Evolutionary conservation across 2,797 vertebrate species (phyloP), one percentile per base, ranked within the genome.

Genomic region (Chloroceryle inda): DNA sequence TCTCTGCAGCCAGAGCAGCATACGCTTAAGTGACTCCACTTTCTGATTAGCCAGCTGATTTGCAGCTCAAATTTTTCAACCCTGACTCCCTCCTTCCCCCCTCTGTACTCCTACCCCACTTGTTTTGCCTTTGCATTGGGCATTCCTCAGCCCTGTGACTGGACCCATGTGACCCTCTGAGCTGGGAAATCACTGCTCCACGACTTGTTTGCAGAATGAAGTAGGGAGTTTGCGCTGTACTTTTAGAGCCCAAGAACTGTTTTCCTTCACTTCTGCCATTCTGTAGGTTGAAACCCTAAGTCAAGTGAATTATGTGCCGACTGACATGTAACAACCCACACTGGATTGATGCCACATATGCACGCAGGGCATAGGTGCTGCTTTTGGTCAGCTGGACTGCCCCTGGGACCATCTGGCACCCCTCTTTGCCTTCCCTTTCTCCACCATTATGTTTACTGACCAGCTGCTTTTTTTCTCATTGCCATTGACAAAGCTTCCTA

Each of bases 391-490:
- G 88, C 93, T 96, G 87, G 58, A 27, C 2, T 6, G 89, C 77
- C 95, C 85, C 89, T 92, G 63, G 88, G 85, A 74, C 94, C 94
- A 96, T 95, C 93, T 96, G 96, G 67, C 77, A 74, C 71, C 74
- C 40, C 88, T 76, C 45, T 79, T 13, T 90, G 77, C 80, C 91
- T 89, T 96, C 86, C 19, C 52, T 67, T 11, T 69, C 74, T 35
- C 56, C 83, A 55, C 71, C 77, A 85, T 92, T 95, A 92, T 27
- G 17, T 47, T 74, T 76, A 29, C 68, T 80, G 92, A 77, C 85
- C 93, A 96, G 83, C 93, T 97, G 96, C 80, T 87, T 94, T 53
- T 92, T 92, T 82, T 58, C 83, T 92, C 53, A 13, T 10, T 77
- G 90, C 72, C 88, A 53, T 50, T 93, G 83, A 88, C 77, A 96